phyloP scores from a whole-genome alignment of 2,888 invertebrate genomes.

The Volucella inflata region DNA sequence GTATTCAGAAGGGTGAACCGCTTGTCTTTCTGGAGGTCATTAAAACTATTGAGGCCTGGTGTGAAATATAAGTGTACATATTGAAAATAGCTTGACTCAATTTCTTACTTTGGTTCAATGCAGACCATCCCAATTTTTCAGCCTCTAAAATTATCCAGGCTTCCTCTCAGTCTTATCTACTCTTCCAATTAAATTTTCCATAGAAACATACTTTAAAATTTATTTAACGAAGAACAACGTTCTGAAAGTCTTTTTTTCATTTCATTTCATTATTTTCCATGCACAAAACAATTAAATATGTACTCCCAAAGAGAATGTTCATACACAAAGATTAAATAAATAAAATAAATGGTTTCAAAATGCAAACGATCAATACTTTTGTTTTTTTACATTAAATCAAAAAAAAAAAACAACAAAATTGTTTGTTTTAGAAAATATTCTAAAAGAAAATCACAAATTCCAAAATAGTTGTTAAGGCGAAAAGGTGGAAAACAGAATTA shows the following conservation, averaged over 20 bases:
- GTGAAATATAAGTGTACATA: no score
- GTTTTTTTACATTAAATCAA: neutral
- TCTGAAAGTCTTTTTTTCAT: neutral
- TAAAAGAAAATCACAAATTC: constrained; percentile 25
- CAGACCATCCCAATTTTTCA: no score
- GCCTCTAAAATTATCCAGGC: no score
- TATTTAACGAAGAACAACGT: constrained; percentile 32
- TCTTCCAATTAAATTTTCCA: no score
- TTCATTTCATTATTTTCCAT: neutral
- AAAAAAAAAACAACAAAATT: neutral
- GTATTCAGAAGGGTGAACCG: no score
- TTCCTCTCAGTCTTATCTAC: no score
- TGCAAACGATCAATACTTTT: constrained; percentile 20
- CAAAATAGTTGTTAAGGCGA: constrained; percentile 8
- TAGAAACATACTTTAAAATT: neutral
- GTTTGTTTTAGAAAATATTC: constrained; percentile 31
- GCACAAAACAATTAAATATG: constrained; percentile 29
- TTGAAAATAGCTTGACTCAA: no score
- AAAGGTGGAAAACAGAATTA: neutral
- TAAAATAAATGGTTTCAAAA: constrained; percentile 63
- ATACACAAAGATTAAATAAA: constrained; percentile 3
- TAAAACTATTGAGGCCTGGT: no score
- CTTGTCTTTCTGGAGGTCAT: no score
- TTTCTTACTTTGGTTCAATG: no score
- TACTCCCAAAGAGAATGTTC: constrained; percentile 12